Percentiles rank a stretch among this genome's conserved stretches.
phyloP scores from a whole-genome alignment of 2,113 vertebrate genomes.

The western clawed frog (Xenopus tropicalis) region DNA sequence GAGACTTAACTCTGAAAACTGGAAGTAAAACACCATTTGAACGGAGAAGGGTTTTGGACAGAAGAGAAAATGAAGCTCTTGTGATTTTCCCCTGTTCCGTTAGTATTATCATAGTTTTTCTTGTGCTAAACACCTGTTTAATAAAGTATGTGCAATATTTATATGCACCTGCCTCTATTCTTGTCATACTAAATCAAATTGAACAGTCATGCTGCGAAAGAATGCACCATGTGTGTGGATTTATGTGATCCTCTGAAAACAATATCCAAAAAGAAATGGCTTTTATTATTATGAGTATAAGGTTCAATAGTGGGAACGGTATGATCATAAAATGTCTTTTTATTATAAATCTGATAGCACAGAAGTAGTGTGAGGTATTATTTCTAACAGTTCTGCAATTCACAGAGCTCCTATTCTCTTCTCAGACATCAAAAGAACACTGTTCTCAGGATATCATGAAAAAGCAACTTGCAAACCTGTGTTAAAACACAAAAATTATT shows the following conservation, averaged over 20 bases:
- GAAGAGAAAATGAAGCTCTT: too few species aligned
- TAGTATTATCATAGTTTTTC: too few species aligned
- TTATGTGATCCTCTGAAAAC: conserved; percentile 26
- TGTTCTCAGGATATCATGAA: neutral
- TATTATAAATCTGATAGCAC: conserved; percentile 24
- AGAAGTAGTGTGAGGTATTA: conserved; percentile 8
- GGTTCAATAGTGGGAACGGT: conserved; percentile 20
- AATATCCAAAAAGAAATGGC: conserved; percentile 21
- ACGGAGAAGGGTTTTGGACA: too few species aligned
- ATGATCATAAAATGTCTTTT: conserved; percentile 1
- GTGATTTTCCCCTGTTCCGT: too few species aligned
- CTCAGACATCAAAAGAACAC: neutral
- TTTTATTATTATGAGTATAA: conserved; percentile 4
- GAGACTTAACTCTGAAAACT: too few species aligned
- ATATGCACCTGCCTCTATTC: neutral
- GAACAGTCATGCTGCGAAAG: conserved; percentile 26
- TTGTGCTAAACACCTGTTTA: too few species aligned
- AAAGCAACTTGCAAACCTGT: too few species aligned
- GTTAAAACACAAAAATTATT: too few species aligned
- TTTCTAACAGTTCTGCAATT: neutral
- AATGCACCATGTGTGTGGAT: conserved; percentile 19
- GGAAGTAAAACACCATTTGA: too few species aligned
- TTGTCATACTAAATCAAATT: conserved; percentile 33
- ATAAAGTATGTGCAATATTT: too few species aligned
- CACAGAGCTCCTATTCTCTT: conserved; percentile 4